Evolutionary conservation across 2,797 vertebrate species (phyloP).

Genomic region (Peromyscus attwateri): DNA sequence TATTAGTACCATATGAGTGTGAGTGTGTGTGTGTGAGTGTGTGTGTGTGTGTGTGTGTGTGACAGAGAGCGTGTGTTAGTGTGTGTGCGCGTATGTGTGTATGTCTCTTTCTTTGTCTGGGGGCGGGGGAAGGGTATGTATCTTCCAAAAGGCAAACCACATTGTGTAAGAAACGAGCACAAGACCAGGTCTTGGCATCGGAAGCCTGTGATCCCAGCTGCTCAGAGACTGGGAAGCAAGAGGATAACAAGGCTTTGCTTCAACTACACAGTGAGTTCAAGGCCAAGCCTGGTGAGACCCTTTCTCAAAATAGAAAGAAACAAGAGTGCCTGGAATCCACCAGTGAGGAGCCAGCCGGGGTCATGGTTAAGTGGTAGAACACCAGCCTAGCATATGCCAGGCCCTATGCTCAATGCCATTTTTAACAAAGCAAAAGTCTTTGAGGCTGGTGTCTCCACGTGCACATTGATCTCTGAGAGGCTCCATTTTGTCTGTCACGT

Average conservation of each 20-base stretch:
- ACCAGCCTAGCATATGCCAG: neutral
- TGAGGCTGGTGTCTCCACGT: neutral
- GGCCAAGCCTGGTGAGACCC: neutral
- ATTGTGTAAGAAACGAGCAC: rapidly evolving
- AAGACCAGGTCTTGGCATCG: neutral
- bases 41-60: neutral
- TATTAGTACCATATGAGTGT: neutral
- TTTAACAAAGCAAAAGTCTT: neutral
- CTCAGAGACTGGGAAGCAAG: neutral
- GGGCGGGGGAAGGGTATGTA: neutral
- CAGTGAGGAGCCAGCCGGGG: neutral
- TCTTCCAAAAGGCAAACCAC: neutral
- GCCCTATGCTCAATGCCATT: neutral
- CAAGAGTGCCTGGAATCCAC: neutral
- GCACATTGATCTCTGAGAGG: neutral
- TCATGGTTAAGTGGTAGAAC: neutral
- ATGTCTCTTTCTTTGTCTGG: neutral
- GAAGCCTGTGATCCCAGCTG: neutral
- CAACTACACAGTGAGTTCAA: neutral
- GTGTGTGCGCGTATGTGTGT: neutral
- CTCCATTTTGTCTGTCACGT: neutral
- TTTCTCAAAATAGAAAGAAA: neutral
- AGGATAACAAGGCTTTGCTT: neutral
- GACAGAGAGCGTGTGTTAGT: too few relatives aligned
- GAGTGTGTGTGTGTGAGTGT: neutral